phyloP scores from a whole-genome alignment of 30 jellyfish, hydroid and myxozoan genomes.

The Aurelia sp. region DNA sequence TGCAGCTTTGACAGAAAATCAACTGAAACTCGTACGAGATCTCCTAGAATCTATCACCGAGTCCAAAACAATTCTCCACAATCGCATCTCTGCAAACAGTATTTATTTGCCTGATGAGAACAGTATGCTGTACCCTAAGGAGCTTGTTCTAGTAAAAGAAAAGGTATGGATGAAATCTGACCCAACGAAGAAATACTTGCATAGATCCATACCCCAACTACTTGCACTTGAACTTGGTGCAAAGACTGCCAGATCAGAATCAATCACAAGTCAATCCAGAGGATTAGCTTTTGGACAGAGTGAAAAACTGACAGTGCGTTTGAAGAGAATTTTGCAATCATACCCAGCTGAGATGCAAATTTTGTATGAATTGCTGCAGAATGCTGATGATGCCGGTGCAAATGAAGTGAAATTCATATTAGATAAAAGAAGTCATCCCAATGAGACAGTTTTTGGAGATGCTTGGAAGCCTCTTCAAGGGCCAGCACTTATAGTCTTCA shows the following conservation, averaged over 20 bases:
- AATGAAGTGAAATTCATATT: slow-evolving; percentile 60
- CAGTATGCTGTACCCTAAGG: slow-evolving; percentile 5
- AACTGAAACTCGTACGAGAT: slow-evolving; percentile 41
- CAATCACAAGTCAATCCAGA: slow-evolving; percentile 10
- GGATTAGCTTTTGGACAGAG: slow-evolving; percentile 77
- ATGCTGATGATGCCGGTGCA: slow-evolving; percentile 96
- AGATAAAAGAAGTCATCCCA: slow-evolving; percentile 61
- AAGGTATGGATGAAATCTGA: slow-evolving; percentile 52
- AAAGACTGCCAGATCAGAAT: slow-evolving; percentile 47
- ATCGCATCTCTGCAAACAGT: background rate
- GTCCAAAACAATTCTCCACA: background rate
- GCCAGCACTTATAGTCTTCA: slow-evolving; percentile 76
- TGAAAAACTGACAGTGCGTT: slow-evolving; percentile 70
- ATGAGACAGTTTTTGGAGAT: slow-evolving; percentile 52
- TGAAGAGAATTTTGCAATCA: slow-evolving; percentile 75
- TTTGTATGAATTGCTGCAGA: slow-evolving; percentile 77
- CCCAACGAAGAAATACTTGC: slow-evolving; percentile 15
- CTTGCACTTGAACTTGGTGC: slow-evolving; percentile 59
- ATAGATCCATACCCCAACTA: slow-evolving; percentile 40
- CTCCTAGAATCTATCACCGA: slow-evolving; percentile 38
- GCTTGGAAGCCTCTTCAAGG: slow-evolving; percentile 88
- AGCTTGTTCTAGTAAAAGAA: slow-evolving; percentile 46
- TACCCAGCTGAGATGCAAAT: slow-evolving; percentile 63
- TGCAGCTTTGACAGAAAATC: background rate
- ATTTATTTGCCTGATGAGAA: slow-evolving; percentile 62